Conservation (phyloP, 2,797 vertebrate species). For the Sciurus vulgaris region DNA sequence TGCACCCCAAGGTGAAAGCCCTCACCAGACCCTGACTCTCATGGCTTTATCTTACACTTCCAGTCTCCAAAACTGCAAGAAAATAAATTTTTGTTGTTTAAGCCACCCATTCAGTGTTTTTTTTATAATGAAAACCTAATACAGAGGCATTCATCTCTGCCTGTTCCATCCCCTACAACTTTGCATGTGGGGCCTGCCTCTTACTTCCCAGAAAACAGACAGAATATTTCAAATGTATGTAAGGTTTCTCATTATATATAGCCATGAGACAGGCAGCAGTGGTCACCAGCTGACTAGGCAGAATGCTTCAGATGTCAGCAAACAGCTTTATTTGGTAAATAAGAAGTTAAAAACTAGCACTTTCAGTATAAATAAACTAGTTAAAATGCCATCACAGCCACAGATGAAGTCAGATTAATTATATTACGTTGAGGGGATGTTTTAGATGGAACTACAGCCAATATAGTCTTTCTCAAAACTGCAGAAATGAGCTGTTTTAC, state of each 20-base stretch:
- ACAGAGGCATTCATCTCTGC: neutral
- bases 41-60: neutral
- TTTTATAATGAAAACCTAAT: neutral
- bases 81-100: neutral
- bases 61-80: neutral
- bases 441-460: neutral
- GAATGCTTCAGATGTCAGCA: neutral
- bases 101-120: neutral
- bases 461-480: neutral
- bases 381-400: neutral
- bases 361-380: neutral
- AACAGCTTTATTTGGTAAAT: neutral
- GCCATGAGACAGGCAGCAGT: neutral
- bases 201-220: neutral
- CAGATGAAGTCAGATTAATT: neutral
- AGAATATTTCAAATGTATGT: too few species aligned
- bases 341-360: neutral
- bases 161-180: neutral
- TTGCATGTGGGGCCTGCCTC: neutral
- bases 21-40: too few species aligned
- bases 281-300: too few species aligned
- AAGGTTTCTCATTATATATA: neutral
- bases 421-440: neutral
- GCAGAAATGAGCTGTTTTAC: neutral
- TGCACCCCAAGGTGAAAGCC: neutral